Evolutionary conservation across 1,140 invertebrate species (phyloP).

Genomic region (Drepana arcuata): DNA sequence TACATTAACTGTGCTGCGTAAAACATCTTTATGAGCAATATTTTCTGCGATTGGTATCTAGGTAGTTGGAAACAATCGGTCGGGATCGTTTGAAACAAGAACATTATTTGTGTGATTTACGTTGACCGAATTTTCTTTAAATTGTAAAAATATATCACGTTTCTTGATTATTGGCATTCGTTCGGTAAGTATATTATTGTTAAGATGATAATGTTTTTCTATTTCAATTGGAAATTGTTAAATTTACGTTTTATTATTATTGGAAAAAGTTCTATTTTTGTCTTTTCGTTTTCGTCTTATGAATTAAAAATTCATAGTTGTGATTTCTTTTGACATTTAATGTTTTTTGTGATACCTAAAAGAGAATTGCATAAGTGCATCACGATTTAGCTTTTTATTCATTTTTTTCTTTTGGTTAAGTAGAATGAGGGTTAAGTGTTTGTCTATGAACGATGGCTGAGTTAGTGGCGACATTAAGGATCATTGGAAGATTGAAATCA

Average conservation of each 20-base stretch:
- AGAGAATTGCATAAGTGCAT: slow-evolving; percentile 64
- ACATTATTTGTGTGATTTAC: slow-evolving; percentile 4
- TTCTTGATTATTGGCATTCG: slow-evolving; percentile 32
- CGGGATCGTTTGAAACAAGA: slow-evolving; percentile 2
- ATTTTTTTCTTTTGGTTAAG: slow-evolving; percentile 34
- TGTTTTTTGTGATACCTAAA: slow-evolving; percentile 70
- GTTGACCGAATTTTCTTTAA: slow-evolving; percentile 13
- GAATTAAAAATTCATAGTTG: slow-evolving; percentile 71
- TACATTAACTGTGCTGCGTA: slow-evolving; percentile 6
- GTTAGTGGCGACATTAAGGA: slow-evolving; percentile 25
- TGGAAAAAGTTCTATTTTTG: slow-evolving; percentile 55
- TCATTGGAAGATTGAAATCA: slow-evolving; percentile 20
- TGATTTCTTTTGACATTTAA: slow-evolving; percentile 71
- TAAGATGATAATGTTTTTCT: slow-evolving; percentile 52
- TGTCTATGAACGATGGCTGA: slow-evolving; percentile 17
- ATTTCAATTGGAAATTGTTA: slow-evolving; percentile 57
- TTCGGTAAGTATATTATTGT: slow-evolving; percentile 46
- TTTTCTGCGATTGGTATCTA: slow-evolving; percentile 5
- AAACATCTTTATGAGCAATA: slow-evolving; percentile 5
- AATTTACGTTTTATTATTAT: slow-evolving; percentile 57
- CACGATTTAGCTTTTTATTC: slow-evolving; percentile 46
- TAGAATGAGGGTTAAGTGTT: slow-evolving; percentile 24
- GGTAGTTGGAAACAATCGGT: slow-evolving; percentile 4
- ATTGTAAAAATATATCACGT: slow-evolving; percentile 25
- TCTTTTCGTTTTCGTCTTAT: slow-evolving; percentile 55